Conservation (phyloP, 2,113 vertebrate genomes). For the Bambusicola thoracicus region DNA sequence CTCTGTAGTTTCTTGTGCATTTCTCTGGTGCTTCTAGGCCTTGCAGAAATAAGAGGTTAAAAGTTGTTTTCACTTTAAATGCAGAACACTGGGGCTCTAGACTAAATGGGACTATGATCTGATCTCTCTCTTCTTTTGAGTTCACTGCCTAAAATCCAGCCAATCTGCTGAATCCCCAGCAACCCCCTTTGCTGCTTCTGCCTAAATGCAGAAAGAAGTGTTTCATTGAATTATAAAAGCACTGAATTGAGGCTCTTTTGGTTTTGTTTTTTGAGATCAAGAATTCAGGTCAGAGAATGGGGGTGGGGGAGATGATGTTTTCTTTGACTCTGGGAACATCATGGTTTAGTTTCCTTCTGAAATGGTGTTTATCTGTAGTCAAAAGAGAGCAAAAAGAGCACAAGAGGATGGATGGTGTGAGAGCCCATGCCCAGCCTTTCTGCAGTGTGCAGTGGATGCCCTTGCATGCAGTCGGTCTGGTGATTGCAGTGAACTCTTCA, state of each 20-base stretch:
- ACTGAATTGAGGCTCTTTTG: constrained; percentile 24
- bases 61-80: background rate
- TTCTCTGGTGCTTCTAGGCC: background rate
- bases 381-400: background rate
- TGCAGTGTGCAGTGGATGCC: background rate
- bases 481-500: background rate
- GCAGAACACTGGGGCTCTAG: background rate
- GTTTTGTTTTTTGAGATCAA: constrained; percentile 34
- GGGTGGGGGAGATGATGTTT: background rate
- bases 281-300: constrained; percentile 38
- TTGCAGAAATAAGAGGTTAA: background rate
- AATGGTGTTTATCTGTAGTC: background rate
- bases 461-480: background rate
- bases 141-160: background rate
- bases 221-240: constrained; percentile 21
- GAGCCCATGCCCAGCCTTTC: background rate
- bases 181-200: constrained; percentile 16
- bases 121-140: background rate
- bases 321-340: background rate
- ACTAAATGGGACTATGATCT: background rate
- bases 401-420: background rate
- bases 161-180: background rate
- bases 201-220: constrained; percentile 29
- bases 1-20: background rate
- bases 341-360: background rate